Conservation (phyloP, 2,113 vertebrate species). For the Stomatorhinus ivindoensis region DNA sequence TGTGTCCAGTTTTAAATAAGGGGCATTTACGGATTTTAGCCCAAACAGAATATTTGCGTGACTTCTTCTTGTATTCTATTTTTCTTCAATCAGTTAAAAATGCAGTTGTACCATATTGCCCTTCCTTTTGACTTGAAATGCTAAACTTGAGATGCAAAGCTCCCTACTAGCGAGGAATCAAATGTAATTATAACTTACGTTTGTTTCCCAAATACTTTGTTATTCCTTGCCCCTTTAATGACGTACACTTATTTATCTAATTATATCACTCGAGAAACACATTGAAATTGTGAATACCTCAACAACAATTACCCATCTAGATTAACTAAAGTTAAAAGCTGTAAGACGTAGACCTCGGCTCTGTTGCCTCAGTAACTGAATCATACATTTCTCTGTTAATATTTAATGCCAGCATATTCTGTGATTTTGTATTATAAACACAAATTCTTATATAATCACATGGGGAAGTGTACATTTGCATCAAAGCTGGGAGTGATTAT, state of each 20-base stretch:
- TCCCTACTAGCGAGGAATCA: neutral
- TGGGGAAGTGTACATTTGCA: constrained; percentile 21
- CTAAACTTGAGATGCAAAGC: neutral
- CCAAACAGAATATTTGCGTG: neutral
- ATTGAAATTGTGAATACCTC: neutral
- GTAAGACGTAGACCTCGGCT: neutral
- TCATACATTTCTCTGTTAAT: neutral
- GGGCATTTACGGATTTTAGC: neutral
- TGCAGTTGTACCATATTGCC: neutral
- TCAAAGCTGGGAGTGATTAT: constrained; percentile 32
- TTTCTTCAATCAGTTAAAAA: neutral
- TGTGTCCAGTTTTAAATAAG: neutral
- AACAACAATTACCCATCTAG: neutral
- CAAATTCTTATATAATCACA: neutral
- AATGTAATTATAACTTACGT: neutral
- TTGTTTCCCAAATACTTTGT: neutral
- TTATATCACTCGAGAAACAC: neutral
- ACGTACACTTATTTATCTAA: neutral
- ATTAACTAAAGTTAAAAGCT: neutral
- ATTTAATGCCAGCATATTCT: neutral
- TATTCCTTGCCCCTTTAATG: neutral
- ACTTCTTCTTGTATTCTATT: neutral
- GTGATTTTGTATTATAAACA: constrained; percentile 12
- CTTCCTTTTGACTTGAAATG: neutral
- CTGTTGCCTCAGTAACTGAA: neutral